Conservation (phyloP, 2,113 vertebrate genomes). For the Coracopsis vasa region DNA sequence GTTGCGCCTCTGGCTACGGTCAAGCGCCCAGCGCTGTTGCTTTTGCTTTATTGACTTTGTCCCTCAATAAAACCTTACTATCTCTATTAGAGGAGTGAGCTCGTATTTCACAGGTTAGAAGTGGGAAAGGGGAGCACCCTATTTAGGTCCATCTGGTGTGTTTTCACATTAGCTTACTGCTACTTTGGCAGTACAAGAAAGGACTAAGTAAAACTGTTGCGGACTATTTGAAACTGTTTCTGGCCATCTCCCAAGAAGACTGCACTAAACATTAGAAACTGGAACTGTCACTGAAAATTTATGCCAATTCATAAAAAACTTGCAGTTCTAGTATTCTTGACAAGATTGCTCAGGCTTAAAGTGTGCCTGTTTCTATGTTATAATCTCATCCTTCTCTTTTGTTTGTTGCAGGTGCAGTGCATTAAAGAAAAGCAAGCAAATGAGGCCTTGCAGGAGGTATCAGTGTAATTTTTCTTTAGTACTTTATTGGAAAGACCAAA, state of each 20-base stretch:
- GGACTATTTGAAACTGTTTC: not conserved
- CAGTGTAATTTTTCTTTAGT: not conserved
- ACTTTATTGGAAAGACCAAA: not conserved
- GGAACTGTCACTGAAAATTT: not conserved
- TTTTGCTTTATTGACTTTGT: no score
- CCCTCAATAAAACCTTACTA: no score
- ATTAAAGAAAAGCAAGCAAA: constrained; percentile 63
- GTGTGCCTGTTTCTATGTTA: not conserved
- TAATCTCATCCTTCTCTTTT: not conserved
- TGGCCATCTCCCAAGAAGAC: not conserved
- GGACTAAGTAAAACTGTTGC: not conserved
- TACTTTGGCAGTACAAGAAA: not conserved
- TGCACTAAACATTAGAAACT: not conserved
- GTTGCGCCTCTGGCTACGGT: no score
- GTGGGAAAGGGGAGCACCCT: not conserved
- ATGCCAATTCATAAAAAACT: not conserved
- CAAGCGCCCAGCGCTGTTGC: no score
- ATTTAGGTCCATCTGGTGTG: not conserved
- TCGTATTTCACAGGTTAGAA: no score
- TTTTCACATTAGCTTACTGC: not conserved
- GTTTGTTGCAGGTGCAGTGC: constrained; percentile 68
- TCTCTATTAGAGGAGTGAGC: no score
- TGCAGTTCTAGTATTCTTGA: not conserved
- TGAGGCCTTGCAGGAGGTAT: constrained; percentile 69
- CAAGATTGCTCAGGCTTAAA: not conserved